phyloP scores from a whole-genome alignment of 2,888 invertebrate species.

The Pteria penguin region DNA sequence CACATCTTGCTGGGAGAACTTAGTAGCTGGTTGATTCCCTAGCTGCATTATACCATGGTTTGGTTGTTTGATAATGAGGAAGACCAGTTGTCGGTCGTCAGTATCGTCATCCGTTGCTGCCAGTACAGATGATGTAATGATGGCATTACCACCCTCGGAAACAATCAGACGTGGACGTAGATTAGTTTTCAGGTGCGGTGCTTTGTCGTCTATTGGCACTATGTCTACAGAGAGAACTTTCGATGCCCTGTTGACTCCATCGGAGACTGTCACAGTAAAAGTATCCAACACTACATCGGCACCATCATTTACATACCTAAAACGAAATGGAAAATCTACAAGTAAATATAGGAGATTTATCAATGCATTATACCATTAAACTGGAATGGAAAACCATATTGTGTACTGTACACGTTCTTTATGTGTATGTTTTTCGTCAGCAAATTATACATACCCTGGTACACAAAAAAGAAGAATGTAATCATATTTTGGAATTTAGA shows the following conservation, averaged over 20 bases:
- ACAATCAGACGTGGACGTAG: slow-evolving; percentile 73
- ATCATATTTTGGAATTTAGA: too few species aligned
- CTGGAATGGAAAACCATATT: not conserved
- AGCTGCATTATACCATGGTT: slow-evolving; percentile 73
- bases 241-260: slow-evolving; percentile 76
- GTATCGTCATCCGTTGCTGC: slow-evolving; percentile 79
- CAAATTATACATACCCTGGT: too few species aligned
- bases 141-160: slow-evolving; percentile 75
- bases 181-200: slow-evolving; percentile 71
- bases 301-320: slow-evolving; percentile 79
- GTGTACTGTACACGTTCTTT: too few species aligned
- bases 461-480: too few species aligned
- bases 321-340: too few species aligned
- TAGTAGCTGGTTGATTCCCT: slow-evolving; percentile 68
- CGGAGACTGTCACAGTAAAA: slow-evolving; percentile 75
- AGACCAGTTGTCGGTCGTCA: slow-evolving; percentile 72
- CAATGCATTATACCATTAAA: not conserved
- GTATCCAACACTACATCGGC: slow-evolving; percentile 76
- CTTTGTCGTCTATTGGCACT: slow-evolving; percentile 76
- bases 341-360: not conserved
- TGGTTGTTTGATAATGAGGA: slow-evolving; percentile 77
- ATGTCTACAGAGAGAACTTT: slow-evolving; percentile 74
- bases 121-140: slow-evolving; percentile 72
- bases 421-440: too few species aligned
- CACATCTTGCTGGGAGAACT: slow-evolving; percentile 75